A percentile compares a stretch with the other conserved stretches of the same genome.
These are phyloP conservation scores for human (Homo sapiens) DNA, from an alignment of 2,113 vertebrate genomes.

Conservation along the genomic window DNA sequence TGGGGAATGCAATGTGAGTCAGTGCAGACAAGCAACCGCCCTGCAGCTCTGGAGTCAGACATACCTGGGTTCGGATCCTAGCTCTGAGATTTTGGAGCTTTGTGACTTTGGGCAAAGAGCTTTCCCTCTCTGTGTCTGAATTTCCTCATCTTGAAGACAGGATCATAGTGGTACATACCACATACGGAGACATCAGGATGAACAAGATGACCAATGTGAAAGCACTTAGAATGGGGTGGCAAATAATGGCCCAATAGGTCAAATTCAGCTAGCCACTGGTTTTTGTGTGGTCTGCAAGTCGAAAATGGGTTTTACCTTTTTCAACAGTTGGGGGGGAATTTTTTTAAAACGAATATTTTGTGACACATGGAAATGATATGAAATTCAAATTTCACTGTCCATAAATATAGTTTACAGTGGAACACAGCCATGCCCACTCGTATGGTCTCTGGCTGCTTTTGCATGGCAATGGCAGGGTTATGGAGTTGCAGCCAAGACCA, in stretches of 20 bases:
- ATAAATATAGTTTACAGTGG: not conserved
- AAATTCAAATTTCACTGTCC: not conserved
- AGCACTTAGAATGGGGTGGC: not conserved
- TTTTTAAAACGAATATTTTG: not conserved
- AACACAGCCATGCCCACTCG: not conserved
- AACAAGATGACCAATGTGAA: not conserved
- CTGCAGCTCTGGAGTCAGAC: not conserved
- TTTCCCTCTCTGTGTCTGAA: not conserved
- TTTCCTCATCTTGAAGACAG: not conserved
- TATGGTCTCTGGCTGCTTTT: not conserved
- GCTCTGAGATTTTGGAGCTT: not conserved
- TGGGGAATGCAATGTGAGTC: not conserved
- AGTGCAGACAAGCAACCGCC: not conserved
- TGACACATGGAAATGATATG: not conserved
- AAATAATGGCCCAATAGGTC: not conserved
- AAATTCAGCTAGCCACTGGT: not conserved
- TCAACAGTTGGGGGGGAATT: not conserved
- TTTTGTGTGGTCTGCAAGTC: not conserved
- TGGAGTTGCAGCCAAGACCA: not conserved
- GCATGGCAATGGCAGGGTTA: not conserved
- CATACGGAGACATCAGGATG: not conserved
- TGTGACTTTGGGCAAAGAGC: not conserved
- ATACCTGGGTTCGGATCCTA: not conserved
- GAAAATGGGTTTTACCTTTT: not conserved
- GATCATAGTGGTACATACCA: not conserved